These are phyloP conservation scores for Zaprionus africanus DNA, from an alignment of 1,140 invertebrate species.

Conservation along the genomic window DNA sequence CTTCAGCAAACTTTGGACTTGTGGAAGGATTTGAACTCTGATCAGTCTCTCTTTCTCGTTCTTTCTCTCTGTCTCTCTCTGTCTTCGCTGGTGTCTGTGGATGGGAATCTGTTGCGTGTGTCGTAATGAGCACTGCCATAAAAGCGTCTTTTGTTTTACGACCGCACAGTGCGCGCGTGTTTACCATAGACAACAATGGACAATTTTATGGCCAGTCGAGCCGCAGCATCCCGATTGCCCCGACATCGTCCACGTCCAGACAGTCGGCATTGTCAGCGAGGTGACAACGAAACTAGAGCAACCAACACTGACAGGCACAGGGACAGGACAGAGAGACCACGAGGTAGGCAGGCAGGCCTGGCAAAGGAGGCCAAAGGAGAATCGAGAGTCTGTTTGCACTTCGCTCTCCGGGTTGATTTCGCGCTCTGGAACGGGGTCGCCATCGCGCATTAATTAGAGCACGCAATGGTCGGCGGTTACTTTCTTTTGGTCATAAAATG, in stretches of 20 bases:
- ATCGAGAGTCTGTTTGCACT: conserved; percentile 45
- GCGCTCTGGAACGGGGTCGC: conserved; percentile 47
- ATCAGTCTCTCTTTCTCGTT: neutral
- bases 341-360: too few species aligned
- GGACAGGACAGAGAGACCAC: too few species aligned
- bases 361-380: neutral
- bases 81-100: conserved; percentile 28
- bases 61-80: neutral
- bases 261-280: conserved; percentile 19
- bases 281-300: conserved; percentile 73
- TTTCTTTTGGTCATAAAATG: conserved; percentile 71
- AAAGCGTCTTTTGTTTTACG: conserved; percentile 84
- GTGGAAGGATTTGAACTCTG: conserved; percentile 13
- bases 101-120: conserved; percentile 62
- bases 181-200: conserved; percentile 75
- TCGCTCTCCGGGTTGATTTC: conserved; percentile 42
- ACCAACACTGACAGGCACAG: conserved; percentile 5
- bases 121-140: conserved; percentile 74
- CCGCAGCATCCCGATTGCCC: conserved; percentile 12
- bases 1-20: neutral
- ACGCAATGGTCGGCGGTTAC: conserved; percentile 60
- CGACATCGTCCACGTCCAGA: conserved; percentile 5
- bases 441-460: conserved; percentile 75
- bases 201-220: conserved; percentile 74
- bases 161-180: conserved; percentile 80